Percentiles rank a stretch among this genome's conserved stretches.
phyloP scores from a whole-genome alignment of 2,888 invertebrate genomes.

The Thalpophila matura region DNA sequence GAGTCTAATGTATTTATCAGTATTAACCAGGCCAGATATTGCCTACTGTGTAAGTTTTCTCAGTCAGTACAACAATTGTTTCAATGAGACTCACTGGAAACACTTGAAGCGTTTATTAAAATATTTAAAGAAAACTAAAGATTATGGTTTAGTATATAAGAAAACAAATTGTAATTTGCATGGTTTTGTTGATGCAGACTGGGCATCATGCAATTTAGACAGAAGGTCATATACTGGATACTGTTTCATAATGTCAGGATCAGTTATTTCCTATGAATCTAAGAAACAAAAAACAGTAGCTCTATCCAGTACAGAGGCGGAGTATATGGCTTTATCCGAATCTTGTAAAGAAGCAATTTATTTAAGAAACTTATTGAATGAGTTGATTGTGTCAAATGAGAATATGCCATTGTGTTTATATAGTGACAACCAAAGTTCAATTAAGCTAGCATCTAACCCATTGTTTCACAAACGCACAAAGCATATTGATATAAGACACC shows the following conservation, averaged over 20 bases:
- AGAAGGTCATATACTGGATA: neutral
- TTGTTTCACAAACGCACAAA: too few relatives aligned
- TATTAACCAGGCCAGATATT: conserved; percentile 28
- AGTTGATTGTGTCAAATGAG: too few relatives aligned
- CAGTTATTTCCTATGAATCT: too few relatives aligned
- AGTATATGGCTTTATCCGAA: too few relatives aligned
- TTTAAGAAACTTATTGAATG: too few relatives aligned
- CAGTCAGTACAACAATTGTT: conserved; percentile 27
- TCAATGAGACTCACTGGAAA: conserved; percentile 18
- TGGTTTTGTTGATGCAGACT: conserved; percentile 1
- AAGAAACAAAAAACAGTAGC: too few relatives aligned
- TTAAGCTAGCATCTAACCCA: too few relatives aligned
- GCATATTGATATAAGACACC: too few relatives aligned
- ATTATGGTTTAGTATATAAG: neutral
- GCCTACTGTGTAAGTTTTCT: conserved; percentile 18
- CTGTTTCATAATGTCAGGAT: neutral
- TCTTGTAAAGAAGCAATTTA: too few relatives aligned
- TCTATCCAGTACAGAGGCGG: too few relatives aligned
- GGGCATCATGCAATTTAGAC: neutral
- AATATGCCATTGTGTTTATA: too few relatives aligned
- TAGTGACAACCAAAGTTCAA: too few relatives aligned
- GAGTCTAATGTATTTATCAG: conserved; percentile 19
- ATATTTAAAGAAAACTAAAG: neutral
- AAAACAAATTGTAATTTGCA: neutral
- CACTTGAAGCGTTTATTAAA: neutral